phyloP scores from a whole-genome alignment of 1,140 invertebrate genomes.

The Pantala flavescens region DNA sequence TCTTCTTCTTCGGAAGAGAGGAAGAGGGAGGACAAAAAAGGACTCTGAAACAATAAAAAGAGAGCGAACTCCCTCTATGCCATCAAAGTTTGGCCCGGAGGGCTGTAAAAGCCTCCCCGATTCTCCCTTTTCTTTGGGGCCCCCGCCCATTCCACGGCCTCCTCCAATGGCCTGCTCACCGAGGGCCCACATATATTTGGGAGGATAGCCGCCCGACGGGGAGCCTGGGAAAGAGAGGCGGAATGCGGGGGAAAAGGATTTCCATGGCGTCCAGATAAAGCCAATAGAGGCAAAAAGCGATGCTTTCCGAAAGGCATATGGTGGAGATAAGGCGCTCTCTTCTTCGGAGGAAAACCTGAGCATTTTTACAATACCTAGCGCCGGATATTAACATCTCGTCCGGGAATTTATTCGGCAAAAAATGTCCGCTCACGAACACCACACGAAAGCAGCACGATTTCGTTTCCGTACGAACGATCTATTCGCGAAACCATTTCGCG shows the following conservation, averaged over 20 bases:
- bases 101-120: not conserved
- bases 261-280: not conserved
- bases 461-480: no score
- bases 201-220: not conserved
- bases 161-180: not conserved
- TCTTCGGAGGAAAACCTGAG: no score
- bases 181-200: not conserved
- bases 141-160: not conserved
- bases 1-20: not conserved
- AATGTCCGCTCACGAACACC: no score
- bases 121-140: not conserved
- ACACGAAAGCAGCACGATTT: no score
- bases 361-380: no score
- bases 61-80: not conserved
- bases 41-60: slow-evolving; percentile 3
- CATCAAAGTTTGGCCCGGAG: not conserved
- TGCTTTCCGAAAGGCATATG: not conserved
- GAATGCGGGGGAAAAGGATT: not conserved
- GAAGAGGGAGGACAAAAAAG: not conserved
- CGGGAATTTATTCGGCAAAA: no score
- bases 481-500: no score
- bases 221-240: not conserved
- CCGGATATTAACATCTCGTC: no score
- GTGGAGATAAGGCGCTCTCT: not conserved
- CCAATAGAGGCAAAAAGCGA: not conserved